Conservation (phyloP, 2,888 invertebrate genomes). For the Falcaria lacertinaria region DNA sequence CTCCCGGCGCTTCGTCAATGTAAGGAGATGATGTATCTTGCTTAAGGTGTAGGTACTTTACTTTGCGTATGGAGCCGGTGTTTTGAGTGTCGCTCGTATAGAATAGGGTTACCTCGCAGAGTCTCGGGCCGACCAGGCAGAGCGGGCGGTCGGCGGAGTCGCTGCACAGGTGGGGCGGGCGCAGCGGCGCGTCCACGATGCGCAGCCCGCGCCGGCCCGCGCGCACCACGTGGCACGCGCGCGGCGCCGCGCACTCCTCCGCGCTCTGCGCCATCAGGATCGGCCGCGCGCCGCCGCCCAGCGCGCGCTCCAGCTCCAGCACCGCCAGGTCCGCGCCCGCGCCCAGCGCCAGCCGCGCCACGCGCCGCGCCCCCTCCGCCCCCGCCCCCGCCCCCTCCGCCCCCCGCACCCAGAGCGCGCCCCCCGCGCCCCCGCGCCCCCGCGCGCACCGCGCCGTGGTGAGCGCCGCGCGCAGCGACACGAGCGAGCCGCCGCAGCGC, state of each 20-base stretch:
- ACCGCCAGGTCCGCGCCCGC: slow-evolving; percentile 41
- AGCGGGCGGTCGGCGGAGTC: slow-evolving; percentile 22
- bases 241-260: slow-evolving; percentile 32
- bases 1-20: too few species aligned
- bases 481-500: slow-evolving; percentile 30
- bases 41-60: too few species aligned
- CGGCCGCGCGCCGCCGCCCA: slow-evolving; percentile 39
- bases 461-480: slow-evolving; percentile 42
- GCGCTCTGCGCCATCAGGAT: slow-evolving; percentile 44
- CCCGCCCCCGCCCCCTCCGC: slow-evolving; percentile 19
- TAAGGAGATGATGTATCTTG: too few species aligned
- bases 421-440: slow-evolving; percentile 13
- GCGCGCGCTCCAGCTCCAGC: slow-evolving; percentile 50
- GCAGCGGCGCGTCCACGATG: slow-evolving; percentile 29
- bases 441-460: slow-evolving; percentile 42
- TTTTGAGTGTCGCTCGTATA: too few species aligned
- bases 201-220: slow-evolving; percentile 20
- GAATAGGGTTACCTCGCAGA: slow-evolving; percentile 38
- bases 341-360: slow-evolving; percentile 19
- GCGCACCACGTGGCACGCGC: slow-evolving; percentile 40
- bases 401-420: slow-evolving; percentile 25
- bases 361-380: slow-evolving; percentile 18
- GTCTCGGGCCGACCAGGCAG: slow-evolving; percentile 43
- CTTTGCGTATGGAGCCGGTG: too few species aligned
- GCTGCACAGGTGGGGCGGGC: slow-evolving; percentile 5